Evolutionary conservation across 2,113 vertebrate species (phyloP).

Genomic region (Notothenia coriiceps): DNA sequence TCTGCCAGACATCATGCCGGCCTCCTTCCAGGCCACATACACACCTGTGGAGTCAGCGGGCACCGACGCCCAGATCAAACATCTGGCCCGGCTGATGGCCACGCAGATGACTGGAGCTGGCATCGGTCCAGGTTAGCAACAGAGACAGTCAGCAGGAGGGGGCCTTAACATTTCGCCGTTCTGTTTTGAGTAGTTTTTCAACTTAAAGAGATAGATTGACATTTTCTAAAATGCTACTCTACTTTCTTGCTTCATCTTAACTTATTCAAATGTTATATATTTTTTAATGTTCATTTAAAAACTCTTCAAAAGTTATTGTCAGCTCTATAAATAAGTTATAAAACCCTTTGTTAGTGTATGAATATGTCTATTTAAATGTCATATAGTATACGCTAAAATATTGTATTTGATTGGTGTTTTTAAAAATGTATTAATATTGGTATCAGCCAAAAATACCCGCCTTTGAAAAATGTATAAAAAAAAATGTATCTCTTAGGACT

Average conservation of each 20-base stretch:
- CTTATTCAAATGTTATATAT: background rate
- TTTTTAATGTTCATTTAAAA: background rate
- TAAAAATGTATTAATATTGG: background rate
- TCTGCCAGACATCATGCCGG: slow-evolving; percentile 95
- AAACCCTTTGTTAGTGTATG: background rate
- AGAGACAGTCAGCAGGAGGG: background rate
- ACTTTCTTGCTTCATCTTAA: background rate
- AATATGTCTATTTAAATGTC: background rate
- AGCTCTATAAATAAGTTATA: background rate
- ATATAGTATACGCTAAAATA: background rate
- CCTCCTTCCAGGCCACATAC: slow-evolving; percentile 97
- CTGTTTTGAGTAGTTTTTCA: background rate
- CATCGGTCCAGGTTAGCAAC: slow-evolving; percentile 87
- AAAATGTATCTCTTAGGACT: slow-evolving; percentile 79
- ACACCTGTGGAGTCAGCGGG: slow-evolving; percentile 96
- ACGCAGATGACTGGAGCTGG: slow-evolving; percentile 91
- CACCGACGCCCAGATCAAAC: slow-evolving; percentile 94
- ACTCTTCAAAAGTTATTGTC: background rate
- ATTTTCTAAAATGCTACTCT: background rate
- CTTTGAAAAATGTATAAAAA: background rate
- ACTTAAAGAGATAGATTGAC: background rate
- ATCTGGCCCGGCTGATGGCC: slow-evolving; percentile 92
- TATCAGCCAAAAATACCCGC: background rate
- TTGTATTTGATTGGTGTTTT: background rate
- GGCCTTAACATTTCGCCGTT: background rate